Evolutionary conservation across 2,888 invertebrate genomes (phyloP).

Genomic region (Ypsolopha sequella): DNA sequence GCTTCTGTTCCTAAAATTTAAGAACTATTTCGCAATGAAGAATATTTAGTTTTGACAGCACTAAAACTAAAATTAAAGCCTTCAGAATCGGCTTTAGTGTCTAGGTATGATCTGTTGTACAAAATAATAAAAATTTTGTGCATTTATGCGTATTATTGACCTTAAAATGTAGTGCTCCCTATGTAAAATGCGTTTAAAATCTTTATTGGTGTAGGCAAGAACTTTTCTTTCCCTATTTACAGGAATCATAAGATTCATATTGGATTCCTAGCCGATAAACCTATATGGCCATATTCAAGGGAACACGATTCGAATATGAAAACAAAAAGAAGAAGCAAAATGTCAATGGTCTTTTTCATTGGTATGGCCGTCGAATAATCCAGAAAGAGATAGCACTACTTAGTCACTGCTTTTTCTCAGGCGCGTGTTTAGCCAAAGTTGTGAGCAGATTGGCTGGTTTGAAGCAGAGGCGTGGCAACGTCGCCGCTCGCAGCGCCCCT

Average conservation of each 20-base stretch:
- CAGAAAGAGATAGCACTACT: neutral
- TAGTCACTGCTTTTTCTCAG: neutral
- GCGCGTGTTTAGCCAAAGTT: neutral
- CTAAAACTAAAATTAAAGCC: no score
- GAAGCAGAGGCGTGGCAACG: conserved; percentile 46
- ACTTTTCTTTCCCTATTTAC: no score
- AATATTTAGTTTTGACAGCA: no score
- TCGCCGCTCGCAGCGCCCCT: conserved; percentile 38
- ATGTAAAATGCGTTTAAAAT: no score
- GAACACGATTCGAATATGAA: neutral
- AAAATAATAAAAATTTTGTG: no score
- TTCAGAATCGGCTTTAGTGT: no score
- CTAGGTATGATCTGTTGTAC: no score
- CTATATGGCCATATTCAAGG: neutral
- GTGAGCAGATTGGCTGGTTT: conserved; percentile 33
- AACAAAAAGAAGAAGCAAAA: neutral
- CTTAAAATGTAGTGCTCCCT: no score
- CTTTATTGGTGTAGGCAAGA: no score
- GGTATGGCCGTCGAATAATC: neutral
- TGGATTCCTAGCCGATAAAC: neutral
- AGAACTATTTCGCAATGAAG: no score
- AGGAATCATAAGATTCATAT: neutral
- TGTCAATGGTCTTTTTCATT: neutral
- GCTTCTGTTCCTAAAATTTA: no score
- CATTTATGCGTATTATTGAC: no score